Conservation (phyloP, 2,113 vertebrate species). For the Corythoichthys haematopterus region DNA sequence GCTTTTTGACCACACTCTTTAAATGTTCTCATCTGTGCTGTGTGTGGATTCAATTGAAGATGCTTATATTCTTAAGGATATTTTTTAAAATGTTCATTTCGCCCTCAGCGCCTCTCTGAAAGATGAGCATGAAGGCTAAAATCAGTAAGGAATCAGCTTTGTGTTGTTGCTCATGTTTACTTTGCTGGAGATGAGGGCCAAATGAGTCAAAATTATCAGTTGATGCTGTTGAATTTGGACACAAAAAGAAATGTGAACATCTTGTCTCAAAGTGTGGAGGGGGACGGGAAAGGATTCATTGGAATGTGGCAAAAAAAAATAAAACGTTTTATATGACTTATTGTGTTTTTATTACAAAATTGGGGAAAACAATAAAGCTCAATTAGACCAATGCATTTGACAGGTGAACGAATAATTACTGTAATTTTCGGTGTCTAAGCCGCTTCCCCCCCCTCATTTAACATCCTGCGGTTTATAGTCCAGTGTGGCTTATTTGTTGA, state of each 20-base stretch:
- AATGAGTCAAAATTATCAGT: constrained; percentile 51
- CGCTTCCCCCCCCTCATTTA: no score
- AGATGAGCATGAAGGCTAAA: background rate
- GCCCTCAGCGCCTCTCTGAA: background rate
- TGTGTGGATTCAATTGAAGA: constrained; percentile 4
- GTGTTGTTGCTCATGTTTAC: constrained; percentile 16
- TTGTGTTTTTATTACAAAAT: constrained; percentile 24
- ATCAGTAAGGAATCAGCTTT: background rate
- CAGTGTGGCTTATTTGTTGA: no score
- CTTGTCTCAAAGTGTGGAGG: constrained; percentile 5
- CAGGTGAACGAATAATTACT: no score
- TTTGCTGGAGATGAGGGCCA: constrained; percentile 29
- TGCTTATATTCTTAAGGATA: background rate
- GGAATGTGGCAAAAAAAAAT: constrained; percentile 68
- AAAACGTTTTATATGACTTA: constrained; percentile 55
- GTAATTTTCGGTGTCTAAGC: no score
- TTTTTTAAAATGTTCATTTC: background rate
- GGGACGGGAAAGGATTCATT: constrained; percentile 44
- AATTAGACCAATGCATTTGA: no score
- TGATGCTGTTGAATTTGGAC: constrained; percentile 27
- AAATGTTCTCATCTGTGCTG: constrained; percentile 53
- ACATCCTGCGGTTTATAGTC: no score
- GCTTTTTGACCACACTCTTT: constrained; percentile 58
- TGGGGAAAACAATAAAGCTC: no score
- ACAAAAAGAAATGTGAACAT: constrained; percentile 8